Conservation (phyloP, 2,888 invertebrate genomes). For the Strigamia maritima region DNA sequence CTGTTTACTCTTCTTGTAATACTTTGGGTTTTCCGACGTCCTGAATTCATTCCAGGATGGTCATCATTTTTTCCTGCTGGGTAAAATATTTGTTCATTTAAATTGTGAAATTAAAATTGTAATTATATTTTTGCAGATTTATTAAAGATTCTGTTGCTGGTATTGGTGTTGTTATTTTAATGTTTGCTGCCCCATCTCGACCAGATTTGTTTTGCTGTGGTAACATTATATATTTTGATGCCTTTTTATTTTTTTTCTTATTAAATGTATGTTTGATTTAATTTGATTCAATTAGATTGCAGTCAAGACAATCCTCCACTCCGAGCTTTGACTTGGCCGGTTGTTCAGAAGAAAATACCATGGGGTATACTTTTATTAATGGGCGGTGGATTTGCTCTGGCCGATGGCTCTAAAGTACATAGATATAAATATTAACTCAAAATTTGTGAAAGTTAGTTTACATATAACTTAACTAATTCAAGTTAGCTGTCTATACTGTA, state of each 20-base stretch:
- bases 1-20: slow-evolving; percentile 74
- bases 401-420: neutral
- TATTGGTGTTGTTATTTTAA: neutral
- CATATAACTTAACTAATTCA: too few species aligned
- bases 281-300: neutral
- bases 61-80: slow-evolving; percentile 60
- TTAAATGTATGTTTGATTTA: neutral
- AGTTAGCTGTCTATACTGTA: too few species aligned
- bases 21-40: slow-evolving; percentile 84
- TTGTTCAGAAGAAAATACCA: neutral
- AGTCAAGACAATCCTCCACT: neutral
- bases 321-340: neutral
- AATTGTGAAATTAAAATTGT: neutral
- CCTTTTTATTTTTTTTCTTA: neutral
- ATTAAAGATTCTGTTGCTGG: neutral
- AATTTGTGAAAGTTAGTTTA: too few species aligned
- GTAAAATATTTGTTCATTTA: slow-evolving; percentile 44
- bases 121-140: neutral
- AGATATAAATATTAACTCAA: too few species aligned
- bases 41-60: slow-evolving; percentile 85
- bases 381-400: slow-evolving; percentile 12
- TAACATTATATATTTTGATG: neutral
- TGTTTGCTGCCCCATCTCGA: neutral
- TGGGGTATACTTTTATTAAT: slow-evolving; percentile 9
- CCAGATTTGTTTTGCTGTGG: neutral